These are phyloP conservation scores for Caenorhabditis becei DNA, from an alignment of 2,888 invertebrate genomes.

Conservation along the genomic window DNA sequence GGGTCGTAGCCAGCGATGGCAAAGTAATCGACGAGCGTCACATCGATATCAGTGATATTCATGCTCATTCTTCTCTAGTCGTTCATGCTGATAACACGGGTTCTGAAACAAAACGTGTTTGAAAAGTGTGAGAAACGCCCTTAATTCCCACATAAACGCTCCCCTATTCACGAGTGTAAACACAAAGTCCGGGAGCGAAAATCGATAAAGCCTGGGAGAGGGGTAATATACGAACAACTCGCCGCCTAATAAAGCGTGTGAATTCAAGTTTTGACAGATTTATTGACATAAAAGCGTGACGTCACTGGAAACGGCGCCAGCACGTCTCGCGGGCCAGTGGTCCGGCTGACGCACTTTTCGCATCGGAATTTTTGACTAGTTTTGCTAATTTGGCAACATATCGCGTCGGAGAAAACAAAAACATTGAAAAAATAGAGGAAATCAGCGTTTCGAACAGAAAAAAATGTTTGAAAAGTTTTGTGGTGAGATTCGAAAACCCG, in stretches of 20 bases:
- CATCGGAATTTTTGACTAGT: background rate
- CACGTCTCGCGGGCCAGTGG: conserved; percentile 31
- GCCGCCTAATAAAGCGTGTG: conserved; percentile 14
- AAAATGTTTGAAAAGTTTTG: background rate
- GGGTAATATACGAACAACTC: background rate
- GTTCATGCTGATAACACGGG: conserved; percentile 46
- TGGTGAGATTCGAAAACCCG: background rate
- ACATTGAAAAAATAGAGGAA: background rate
- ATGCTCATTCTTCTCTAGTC: conserved; percentile 48
- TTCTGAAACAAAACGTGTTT: conserved; percentile 25
- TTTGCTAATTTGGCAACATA: background rate
- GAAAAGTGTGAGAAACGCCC: conserved; percentile 4
- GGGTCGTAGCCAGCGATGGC: conserved; percentile 79
- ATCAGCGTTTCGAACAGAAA: too few species aligned
- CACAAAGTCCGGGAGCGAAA: background rate
- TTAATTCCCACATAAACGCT: background rate
- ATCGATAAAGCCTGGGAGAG: conserved; percentile 29
- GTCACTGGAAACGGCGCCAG: conserved; percentile 42
- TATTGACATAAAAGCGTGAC: conserved; percentile 56
- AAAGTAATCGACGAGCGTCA: conserved; percentile 80
- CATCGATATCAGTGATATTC: conserved; percentile 62
- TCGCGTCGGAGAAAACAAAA: background rate
- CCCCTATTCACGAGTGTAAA: conserved; percentile 5
- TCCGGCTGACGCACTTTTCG: conserved; percentile 28
- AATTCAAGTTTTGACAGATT: conserved; percentile 54